Base-by-base conservation (phyloP, 2,888 invertebrate species). In the Psylliodes chrysocephalus region DNA sequence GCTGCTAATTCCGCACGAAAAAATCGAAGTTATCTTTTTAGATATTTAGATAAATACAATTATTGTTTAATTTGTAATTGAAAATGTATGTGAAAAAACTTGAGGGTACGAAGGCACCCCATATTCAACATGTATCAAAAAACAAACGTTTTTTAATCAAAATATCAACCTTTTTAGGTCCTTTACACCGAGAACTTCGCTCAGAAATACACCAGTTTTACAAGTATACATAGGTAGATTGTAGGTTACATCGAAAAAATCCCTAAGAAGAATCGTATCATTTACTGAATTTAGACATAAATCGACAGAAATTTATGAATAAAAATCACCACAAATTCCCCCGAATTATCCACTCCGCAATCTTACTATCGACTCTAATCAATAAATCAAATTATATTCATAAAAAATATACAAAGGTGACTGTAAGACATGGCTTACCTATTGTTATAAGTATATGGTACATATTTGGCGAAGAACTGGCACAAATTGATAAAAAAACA, bases 371-470 rank as follows among this genome's bases (percentile, higher is more conserved):
- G 33, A 40, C 55, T 51, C 38, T 46, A 51, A 64, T 52, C 52
- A 71, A 76, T 76, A 78, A 77, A 78, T 77, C 75, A 76, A 77
- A 77, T 74, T 73, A 74, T 69, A 73, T 71, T 73, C 73, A 77
- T 74, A 76, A 78, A 79, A 77, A 75, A 78, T 78, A 76, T 78
- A 80, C 78, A 81, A 80, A 80, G 80, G 80, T 81, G 78, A 77
- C 77, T 80, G 81, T 81, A 81, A 81, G 81, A 81, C 80, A 82
- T 81, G 79, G 80, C 81, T 82, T 81, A 82, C 81, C 82, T 82
- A 82, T 82, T 82, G 82, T 82, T 81, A 79, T 80, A 77, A 79
- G 75, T 79, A 75, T 79, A 79, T 76, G 77, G 77, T 78, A 78
- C 79, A 78, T 80, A 80, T 81, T 79, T 78, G 78, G 71, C 73